Evolutionary conservation across 2,888 invertebrate genomes (phyloP), one percentile per base, ranked within the genome.

Genomic region (Smittia sp.): DNA sequence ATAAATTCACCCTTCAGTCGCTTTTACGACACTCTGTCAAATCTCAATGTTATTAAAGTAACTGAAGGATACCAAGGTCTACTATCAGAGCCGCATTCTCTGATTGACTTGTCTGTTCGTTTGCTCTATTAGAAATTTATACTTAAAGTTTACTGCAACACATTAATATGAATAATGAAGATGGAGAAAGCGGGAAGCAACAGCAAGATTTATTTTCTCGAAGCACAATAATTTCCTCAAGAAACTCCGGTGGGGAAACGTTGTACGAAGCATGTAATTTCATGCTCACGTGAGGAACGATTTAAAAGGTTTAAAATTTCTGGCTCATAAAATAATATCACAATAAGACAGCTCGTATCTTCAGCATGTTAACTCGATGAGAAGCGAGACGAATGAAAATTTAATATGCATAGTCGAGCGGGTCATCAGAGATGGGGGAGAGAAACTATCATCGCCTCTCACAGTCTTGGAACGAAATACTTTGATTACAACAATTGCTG

Each of bases 191-290:
- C n/a, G 2, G 46, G 2, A 46, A 46, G 54, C 15, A 22, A 13
- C 13, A 11, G 18, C 62, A 25, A 62, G 24, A 62, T 62, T 62
- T 62, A 62, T 62, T 24, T 62, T 62, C n/a, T 25, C 13, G 13
- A 20, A 22, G 11, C 7, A 9, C 11, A 62, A 62, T 13, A 62
- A 62, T 62, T 24, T 62, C 18, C 24, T 62, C 13, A 9, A 24
- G 62, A n/a, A n/a, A n/a, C 24, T 70, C 54, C 69, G 46, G 41
- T 46, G 46, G 69, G 69, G 69, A 70, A 18, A 52, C 41, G 52
- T 70, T 54, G n/a, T 24, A 7, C 52, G 46, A 20, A 39, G 27
- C 52, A 27, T 52, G 15, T 52, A 32, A 32, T 54, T 52, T 54
- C 18, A 52, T 70, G 46, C 69, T 25, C 38, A 54, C 46, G 54